These are phyloP conservation scores for Myiopsitta monachus DNA, from an alignment of 2,113 vertebrate genomes.

Conservation along the genomic window DNA sequence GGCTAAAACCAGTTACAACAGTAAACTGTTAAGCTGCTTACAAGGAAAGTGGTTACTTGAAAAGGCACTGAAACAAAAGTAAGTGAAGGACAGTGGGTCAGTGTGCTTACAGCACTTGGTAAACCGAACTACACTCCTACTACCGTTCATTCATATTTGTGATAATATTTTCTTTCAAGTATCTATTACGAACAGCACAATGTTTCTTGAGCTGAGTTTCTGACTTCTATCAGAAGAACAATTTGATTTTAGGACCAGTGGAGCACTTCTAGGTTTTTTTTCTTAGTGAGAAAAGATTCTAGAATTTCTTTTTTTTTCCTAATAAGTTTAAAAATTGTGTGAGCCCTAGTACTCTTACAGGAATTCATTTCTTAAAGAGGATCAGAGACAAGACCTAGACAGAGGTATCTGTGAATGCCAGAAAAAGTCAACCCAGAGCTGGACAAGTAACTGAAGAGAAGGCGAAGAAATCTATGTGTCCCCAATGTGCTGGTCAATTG, in stretches of 20 bases:
- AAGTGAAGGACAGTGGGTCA: neutral
- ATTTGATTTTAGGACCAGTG: neutral
- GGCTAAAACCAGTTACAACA: neutral
- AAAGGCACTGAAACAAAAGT: neutral
- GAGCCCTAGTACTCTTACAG: neutral
- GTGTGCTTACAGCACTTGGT: neutral
- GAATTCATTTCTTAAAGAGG: neutral
- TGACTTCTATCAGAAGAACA: neutral
- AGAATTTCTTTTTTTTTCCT: neutral
- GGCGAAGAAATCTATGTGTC: neutral
- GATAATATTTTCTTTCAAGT: neutral
- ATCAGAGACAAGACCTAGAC: neutral
- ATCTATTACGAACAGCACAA: neutral
- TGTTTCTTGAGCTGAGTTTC: neutral
- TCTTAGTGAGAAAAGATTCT: neutral
- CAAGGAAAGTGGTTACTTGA: neutral
- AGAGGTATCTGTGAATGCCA: neutral
- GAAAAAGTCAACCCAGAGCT: neutral
- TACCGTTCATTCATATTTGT: neutral
- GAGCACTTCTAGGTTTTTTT: neutral
- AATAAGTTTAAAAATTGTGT: neutral
- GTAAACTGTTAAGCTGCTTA: neutral
- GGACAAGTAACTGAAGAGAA: neutral
- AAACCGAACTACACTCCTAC: neutral
- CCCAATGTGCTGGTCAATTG: fast-evolving